Evolutionary conservation across 2,888 invertebrate genomes (phyloP).

Genomic region (Gerris lacustris): DNA sequence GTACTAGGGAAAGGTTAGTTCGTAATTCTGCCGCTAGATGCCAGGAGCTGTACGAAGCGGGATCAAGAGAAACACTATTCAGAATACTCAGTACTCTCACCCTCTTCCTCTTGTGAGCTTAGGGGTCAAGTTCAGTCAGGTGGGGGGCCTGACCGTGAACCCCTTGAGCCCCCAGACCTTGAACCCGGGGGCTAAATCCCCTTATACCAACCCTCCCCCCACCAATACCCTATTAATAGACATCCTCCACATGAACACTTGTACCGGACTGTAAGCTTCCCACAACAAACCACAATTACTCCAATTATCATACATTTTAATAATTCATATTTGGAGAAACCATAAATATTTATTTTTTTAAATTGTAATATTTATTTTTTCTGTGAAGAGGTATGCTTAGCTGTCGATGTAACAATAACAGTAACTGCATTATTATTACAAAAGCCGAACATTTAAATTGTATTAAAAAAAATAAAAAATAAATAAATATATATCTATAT

Average conservation of each 20-base stretch:
- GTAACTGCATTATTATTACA: too few species aligned
- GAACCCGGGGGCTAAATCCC: constrained; percentile 10
- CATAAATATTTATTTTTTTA: too few species aligned
- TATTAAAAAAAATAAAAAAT: too few species aligned
- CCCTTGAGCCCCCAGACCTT: constrained; percentile 6
- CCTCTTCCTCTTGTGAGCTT: not conserved
- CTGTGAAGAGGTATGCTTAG: too few species aligned
- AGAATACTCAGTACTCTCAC: not conserved
- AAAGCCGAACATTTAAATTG: too few species aligned
- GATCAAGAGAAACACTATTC: not conserved
- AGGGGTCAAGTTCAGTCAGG: constrained; percentile 4
- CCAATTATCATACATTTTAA: too few species aligned
- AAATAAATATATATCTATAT: too few species aligned
- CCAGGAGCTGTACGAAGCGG: not conserved
- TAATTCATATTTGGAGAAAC: too few species aligned
- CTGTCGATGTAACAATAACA: too few species aligned
- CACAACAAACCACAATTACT: too few species aligned
- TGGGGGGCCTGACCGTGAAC: not conserved
- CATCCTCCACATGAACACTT: not conserved
- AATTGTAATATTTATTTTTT: too few species aligned
- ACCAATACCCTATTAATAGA: constrained; percentile 20
- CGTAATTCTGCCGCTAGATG: not conserved
- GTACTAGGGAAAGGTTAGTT: not conserved
- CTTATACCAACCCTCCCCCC: constrained; percentile 9
- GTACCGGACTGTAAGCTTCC: too few species aligned